phyloP scores from a whole-genome alignment of 2,797 vertebrate genomes.

The Tenualosa ilisha region DNA sequence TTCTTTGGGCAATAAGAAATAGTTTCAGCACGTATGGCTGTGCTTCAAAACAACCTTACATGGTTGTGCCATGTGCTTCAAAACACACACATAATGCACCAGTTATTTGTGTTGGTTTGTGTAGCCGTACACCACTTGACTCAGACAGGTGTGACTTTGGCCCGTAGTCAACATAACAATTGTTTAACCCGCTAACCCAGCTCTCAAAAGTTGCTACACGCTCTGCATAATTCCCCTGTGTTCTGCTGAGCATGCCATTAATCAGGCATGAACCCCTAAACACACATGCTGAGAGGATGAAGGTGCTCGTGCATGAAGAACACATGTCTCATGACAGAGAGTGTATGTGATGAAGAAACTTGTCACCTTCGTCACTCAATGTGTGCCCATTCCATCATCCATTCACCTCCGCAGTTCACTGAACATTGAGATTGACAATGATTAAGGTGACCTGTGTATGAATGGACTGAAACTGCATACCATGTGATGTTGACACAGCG shows the following conservation, averaged over 20 bases:
- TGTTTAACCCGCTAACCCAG: slow-evolving; percentile 12
- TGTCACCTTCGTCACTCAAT: not conserved
- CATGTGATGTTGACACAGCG: not conserved
- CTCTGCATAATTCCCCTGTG: slow-evolving; percentile 1
- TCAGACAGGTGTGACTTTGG: not conserved
- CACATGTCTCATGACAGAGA: not conserved
- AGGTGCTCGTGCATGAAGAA: not conserved
- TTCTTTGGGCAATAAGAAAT: not conserved
- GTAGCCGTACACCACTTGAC: not conserved
- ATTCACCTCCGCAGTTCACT: slow-evolving; percentile 7
- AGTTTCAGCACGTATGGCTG: not conserved
- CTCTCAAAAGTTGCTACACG: not conserved
- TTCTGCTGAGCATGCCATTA: not conserved
- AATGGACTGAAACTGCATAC: not conserved
- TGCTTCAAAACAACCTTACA: too few relatives aligned
- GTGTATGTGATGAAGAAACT: not conserved
- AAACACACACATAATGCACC: not conserved
- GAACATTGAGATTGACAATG: not conserved
- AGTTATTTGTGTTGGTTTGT: not conserved
- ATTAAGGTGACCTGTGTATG: not conserved
- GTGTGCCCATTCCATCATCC: not conserved
- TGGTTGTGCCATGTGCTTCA: not conserved
- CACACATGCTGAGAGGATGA: not conserved
- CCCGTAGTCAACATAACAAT: slow-evolving; percentile 12
- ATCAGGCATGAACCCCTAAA: not conserved